Percentiles rank a stretch among this genome's conserved stretches.
Evolutionary conservation across 2,113 vertebrate genomes (phyloP).

Genomic region (Athene cunicularia): DNA sequence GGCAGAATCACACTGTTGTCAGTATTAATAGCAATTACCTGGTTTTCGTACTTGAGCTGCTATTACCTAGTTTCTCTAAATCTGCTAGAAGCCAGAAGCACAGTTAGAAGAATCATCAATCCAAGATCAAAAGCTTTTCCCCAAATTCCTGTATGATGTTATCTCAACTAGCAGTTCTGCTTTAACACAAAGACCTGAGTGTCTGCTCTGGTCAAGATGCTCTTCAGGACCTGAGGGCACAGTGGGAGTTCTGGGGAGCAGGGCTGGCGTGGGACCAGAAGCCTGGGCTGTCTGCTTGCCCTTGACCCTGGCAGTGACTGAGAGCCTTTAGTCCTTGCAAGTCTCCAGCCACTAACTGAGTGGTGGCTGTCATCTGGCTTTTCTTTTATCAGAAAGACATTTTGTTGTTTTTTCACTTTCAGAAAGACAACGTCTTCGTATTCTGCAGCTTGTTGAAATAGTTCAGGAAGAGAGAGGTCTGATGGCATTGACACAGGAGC

Average conservation of each 20-base stretch:
- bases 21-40: neutral
- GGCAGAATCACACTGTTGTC: neutral
- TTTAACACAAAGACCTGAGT: neutral
- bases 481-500: neutral
- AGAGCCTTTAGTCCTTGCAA: neutral
- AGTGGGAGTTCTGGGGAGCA: neutral
- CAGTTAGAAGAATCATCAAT: neutral
- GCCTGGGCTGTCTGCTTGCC: neutral
- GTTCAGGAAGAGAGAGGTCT: neutral
- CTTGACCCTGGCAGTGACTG: neutral
- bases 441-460: neutral
- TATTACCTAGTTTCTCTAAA: neutral
- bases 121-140: neutral
- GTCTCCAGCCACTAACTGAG: neutral
- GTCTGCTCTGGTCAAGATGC: neutral
- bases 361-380: neutral
- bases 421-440: neutral
- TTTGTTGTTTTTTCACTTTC: neutral
- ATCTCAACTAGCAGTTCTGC: neutral
- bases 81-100: neutral
- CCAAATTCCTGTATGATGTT: neutral
- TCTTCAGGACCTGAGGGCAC: neutral
- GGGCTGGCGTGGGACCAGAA: neutral
- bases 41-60: neutral
- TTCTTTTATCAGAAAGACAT: neutral